phyloP scores from a whole-genome alignment of 2,888 invertebrate genomes.

The Hetaerina titia region DNA sequence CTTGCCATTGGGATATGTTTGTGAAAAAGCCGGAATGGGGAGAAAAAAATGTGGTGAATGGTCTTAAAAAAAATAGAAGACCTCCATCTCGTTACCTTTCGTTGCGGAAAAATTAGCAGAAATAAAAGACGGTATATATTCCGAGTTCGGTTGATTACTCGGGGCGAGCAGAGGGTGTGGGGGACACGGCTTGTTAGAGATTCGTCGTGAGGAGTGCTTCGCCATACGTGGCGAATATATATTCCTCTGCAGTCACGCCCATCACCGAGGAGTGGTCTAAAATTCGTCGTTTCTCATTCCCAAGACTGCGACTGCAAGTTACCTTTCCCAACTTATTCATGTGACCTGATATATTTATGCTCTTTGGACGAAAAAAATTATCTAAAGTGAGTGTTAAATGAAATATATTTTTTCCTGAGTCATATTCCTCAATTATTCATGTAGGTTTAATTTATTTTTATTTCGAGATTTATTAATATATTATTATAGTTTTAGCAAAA shows the following conservation, averaged over 20 bases:
- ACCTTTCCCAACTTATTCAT: too few species aligned
- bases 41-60: constrained; percentile 1
- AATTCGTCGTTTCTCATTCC: too few species aligned
- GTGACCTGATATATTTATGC: too few species aligned
- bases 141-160: background rate
- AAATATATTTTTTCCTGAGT: too few species aligned
- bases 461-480: too few species aligned
- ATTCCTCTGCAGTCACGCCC: background rate
- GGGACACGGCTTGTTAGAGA: background rate
- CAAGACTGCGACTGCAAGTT: too few species aligned
- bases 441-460: too few species aligned
- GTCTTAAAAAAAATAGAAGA: background rate
- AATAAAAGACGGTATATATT: background rate
- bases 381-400: too few species aligned
- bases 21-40: background rate
- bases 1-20: background rate
- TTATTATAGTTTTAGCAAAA: too few species aligned
- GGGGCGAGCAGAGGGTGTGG: background rate
- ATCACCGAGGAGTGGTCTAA: too few species aligned
- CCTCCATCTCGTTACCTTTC: constrained; percentile 29
- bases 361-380: too few species aligned
- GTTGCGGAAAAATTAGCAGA: background rate
- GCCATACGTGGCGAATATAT: background rate
- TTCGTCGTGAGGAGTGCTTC: background rate
- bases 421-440: too few species aligned